phyloP scores from a whole-genome alignment of 2,888 invertebrate genomes.

The Tholera decimalis region DNA sequence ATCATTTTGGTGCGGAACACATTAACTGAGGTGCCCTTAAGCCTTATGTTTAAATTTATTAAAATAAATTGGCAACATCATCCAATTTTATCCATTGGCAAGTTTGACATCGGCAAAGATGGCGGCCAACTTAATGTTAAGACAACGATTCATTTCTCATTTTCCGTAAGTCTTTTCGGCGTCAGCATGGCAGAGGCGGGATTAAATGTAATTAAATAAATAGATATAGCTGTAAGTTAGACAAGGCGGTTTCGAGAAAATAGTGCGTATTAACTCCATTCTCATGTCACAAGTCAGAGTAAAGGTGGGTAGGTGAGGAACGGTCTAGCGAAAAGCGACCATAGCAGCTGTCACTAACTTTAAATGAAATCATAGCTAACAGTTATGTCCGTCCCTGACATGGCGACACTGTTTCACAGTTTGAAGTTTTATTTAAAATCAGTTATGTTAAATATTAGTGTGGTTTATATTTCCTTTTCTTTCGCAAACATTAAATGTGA shows the following conservation, averaged over 20 bases:
- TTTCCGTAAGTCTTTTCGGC: background rate
- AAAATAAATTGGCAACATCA: conserved; percentile 18
- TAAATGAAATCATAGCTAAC: no score
- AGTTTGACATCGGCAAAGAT: conserved; percentile 5
- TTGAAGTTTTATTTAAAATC: no score
- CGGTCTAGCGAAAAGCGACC: no score
- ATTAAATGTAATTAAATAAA: background rate
- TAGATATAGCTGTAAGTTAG: background rate
- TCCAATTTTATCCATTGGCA: conserved; percentile 15
- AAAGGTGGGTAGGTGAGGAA: no score
- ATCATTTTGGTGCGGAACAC: background rate
- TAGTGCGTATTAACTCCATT: background rate
- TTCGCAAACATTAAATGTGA: background rate
- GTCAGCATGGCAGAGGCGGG: background rate
- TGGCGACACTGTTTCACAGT: no score
- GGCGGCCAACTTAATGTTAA: conserved; percentile 7
- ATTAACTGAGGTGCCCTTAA: background rate
- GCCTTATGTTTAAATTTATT: background rate
- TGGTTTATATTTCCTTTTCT: background rate
- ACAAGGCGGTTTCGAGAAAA: background rate
- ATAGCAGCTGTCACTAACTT: no score
- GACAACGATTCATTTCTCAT: no score
- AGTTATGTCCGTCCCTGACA: no score
- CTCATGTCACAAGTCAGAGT: background rate
- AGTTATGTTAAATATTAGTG: background rate